Percentiles rank a stretch among this genome's conserved stretches.
These are phyloP conservation scores for Drosophila subquinaria DNA, from an alignment of 2,888 invertebrate species.

Conservation along the genomic window DNA sequence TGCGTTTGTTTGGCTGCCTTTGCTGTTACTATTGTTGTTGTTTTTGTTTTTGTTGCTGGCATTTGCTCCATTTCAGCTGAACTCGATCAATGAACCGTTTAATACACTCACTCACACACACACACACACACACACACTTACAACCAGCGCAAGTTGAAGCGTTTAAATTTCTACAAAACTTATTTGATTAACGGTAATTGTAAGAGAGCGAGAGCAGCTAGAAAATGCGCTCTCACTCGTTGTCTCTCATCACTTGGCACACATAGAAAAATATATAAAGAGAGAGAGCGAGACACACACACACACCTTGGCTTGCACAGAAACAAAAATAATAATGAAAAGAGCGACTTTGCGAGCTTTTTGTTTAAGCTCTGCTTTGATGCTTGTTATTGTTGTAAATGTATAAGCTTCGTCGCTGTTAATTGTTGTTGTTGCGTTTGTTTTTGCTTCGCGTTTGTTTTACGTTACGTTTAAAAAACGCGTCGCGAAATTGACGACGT, in stretches of 20 bases:
- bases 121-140: conserved; percentile 29
- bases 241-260: conserved; percentile 9
- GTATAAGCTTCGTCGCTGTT: conserved; percentile 24
- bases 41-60: conserved; percentile 41
- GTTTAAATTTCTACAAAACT: conserved; percentile 81
- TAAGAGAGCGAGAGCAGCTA: conserved; percentile 42
- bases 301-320: conserved; percentile 64
- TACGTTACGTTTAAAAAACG: conserved; percentile 20
- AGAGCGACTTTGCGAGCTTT: conserved; percentile 40
- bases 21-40: conserved; percentile 6
- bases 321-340: conserved; percentile 53
- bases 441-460: conserved; percentile 35
- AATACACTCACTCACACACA: conserved; percentile 41
- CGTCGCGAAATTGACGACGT: conserved; percentile 54
- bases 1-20: conserved; percentile 58
- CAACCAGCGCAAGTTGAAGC: conserved; percentile 52
- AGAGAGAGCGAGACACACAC: conserved; percentile 6
- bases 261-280: conserved; percentile 24
- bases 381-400: conserved; percentile 14
- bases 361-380: conserved; percentile 10
- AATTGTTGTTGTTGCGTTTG: conserved; percentile 27
- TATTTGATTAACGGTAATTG: conserved; percentile 80
- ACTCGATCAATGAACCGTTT: conserved; percentile 80
- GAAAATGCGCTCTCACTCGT: conserved; percentile 5
- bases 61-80: conserved; percentile 74